phyloP scores from a whole-genome alignment of 1,140 invertebrate species.

The Thrips palmi region DNA sequence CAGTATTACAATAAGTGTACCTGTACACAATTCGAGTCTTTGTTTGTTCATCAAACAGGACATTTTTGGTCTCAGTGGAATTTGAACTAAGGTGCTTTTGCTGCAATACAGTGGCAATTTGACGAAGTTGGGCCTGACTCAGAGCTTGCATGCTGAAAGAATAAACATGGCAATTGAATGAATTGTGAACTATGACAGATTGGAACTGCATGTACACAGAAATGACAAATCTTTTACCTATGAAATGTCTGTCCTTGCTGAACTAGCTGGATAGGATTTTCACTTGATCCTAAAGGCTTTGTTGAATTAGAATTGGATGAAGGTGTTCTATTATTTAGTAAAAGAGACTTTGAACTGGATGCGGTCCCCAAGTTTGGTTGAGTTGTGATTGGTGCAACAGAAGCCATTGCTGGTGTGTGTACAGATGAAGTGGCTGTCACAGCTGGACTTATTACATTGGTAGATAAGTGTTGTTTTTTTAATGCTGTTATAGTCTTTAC shows the following conservation, averaged over 20 bases:
- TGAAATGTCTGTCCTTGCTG: conserved; percentile 34
- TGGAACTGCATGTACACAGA: conserved; percentile 10
- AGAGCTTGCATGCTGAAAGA: conserved; percentile 36
- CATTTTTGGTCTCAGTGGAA: conserved; percentile 26
- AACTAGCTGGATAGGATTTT: conserved; percentile 43
- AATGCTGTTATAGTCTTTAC: no score
- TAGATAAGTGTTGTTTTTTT: no score
- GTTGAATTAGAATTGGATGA: not conserved
- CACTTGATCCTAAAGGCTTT: conserved; percentile 31
- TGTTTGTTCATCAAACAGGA: conserved; percentile 32
- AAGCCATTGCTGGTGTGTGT: no score
- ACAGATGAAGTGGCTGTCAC: no score
- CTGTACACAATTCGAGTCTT: conserved; percentile 40
- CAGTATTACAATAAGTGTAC: conserved; percentile 16
- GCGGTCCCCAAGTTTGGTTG: no score
- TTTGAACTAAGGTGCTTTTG: conserved; percentile 26
- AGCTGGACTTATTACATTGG: no score
- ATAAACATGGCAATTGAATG: conserved; percentile 23
- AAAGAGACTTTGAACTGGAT: no score
- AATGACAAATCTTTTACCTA: conserved; percentile 18
- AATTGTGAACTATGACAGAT: conserved; percentile 8
- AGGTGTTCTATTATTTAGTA: no score
- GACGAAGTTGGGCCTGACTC: conserved; percentile 34
- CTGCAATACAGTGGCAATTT: conserved; percentile 39
- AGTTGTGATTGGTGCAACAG: no score